These are phyloP conservation scores for Palaemon carinicauda DNA, from an alignment of 1,140 invertebrate genomes.

Conservation along the genomic window DNA sequence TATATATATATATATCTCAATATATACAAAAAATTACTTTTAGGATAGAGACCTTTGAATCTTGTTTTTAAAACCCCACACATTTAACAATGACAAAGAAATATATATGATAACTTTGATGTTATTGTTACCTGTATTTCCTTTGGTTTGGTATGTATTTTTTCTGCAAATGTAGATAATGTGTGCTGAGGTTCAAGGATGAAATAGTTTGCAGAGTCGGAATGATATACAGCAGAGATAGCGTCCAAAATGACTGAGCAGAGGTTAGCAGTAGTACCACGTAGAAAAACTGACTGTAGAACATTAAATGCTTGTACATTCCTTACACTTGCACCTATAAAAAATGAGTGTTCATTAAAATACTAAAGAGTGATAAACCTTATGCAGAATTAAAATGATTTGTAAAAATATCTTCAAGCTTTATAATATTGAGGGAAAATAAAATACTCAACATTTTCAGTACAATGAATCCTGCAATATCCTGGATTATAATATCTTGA, in stretches of 20 bases:
- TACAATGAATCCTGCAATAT: too few species aligned
- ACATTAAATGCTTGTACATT: slow-evolving; percentile 97
- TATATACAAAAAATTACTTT: too few species aligned
- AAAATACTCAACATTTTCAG: neutral
- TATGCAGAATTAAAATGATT: too few species aligned
- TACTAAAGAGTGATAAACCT: too few species aligned
- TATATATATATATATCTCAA: too few species aligned
- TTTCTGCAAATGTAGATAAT: slow-evolving; percentile 94
- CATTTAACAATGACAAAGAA: neutral
- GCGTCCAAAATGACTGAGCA: slow-evolving; percentile 93
- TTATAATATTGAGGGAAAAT: too few species aligned
- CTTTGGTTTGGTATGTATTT: slow-evolving; percentile 86
- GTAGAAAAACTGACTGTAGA: slow-evolving; percentile 91
- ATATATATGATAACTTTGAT: neutral
- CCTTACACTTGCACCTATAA: slow-evolving; percentile 77
- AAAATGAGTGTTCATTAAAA: neutral
- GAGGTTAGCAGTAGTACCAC: slow-evolving; percentile 83
- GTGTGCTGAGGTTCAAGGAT: slow-evolving; percentile 96
- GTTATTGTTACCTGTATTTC: slow-evolving; percentile 78
- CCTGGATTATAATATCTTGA: too few species aligned
- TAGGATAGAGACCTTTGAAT: too few species aligned
- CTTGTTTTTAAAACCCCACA: neutral
- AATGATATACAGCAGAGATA: slow-evolving; percentile 95
- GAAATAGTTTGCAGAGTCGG: slow-evolving; percentile 98
- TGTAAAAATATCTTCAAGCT: too few species aligned